Base-by-base conservation (phyloP, 2,888 invertebrate genomes). In the Miltochrista miniata region DNA sequence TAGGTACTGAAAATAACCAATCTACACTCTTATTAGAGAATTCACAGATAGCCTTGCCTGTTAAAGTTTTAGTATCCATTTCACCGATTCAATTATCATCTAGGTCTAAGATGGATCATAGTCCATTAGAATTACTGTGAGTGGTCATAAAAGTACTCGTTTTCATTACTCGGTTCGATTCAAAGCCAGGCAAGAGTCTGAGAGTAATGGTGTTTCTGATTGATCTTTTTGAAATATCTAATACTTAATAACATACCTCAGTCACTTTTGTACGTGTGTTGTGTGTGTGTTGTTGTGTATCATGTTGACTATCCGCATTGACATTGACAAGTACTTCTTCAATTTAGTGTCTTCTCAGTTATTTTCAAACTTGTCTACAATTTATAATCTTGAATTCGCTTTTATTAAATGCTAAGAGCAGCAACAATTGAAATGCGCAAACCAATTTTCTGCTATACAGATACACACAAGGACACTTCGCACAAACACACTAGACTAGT, bases 391-490 rank as follows among this genome's bases (percentile, higher is more conserved):
- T n/a, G n/a, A n/a, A n/a, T n/a, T n/a, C n/a, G n/a, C n/a, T n/a
- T n/a, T n/a, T n/a, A n/a, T n/a, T n/a, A n/a, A n/a, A n/a, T n/a
- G n/a, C n/a, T n/a, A n/a, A n/a, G n/a, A n/a, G n/a, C n/a, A n/a
- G n/a, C n/a, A n/a, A 53, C 56, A 59, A 82, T 78, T 82, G 73
- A 73, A 75, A 77, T 73, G 72, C 71, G 68, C 46, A 58, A 50
- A 68, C 52, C 57, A 64, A 62, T 64, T 68, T 64, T 64, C 71
- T 71, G 61, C n/a, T 13, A 34, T 68, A 64, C 66, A 73, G 74
- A 72, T 72, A 68, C 70, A 69, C 59, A 66, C 79, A 81, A 85
- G 81, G 83, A 76, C 81, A 66, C n/a, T 31, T 62, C 55, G 62
- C 62, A 64, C 52, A 61, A 70, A 49, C 38, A 50, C 52, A 56